Evolutionary conservation across 2,888 invertebrate species (phyloP), one percentile per base, ranked within the genome.

Genomic region (Brachyptera risi): DNA sequence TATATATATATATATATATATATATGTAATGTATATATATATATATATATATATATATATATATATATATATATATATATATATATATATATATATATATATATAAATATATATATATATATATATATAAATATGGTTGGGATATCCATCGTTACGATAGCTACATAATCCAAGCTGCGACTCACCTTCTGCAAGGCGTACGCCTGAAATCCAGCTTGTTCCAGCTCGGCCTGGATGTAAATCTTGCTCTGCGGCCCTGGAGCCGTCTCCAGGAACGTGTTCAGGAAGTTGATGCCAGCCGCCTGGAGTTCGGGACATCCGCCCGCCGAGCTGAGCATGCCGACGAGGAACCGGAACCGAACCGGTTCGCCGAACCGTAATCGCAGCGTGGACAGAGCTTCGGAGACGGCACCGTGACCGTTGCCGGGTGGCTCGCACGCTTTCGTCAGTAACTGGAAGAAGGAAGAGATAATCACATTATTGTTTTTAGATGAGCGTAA

Each of bases 351-450:
- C 63, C 95, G 83, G 76, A 96, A 96, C 71, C 95, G 83, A 4
- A 95, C 94, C 0, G 95, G 94, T 73, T 96, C 96, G 2, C 93
- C 94, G 72, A 91, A 92, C 62, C 93, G 83, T 4, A 96, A 79
- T 37, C 95, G 81, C 58, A 96, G 79, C 0, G 94, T 92, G 0
- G 94, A 92, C 66, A 96, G 82, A 0, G 96, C 93, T 74, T 96
- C 96, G 0, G 94, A 90, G 15, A 96, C 91, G 65, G 90, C 86
- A 38, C 85, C 83, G 76, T 94, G 92, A 0, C 94, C 95, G 0
- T 68, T 78, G n/a, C 82, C 83, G 7, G 84, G 82, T 13, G 85
- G 80, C 68, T 89, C 88, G 73, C 94, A 92, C 17, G 90, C 87
- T 72, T 88, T 87, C 51, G 92, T 90, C 67, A 96, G 79, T 47